phyloP scores from a whole-genome alignment of 2,888 invertebrate species.

The Tenthredo scrophulariae region DNA sequence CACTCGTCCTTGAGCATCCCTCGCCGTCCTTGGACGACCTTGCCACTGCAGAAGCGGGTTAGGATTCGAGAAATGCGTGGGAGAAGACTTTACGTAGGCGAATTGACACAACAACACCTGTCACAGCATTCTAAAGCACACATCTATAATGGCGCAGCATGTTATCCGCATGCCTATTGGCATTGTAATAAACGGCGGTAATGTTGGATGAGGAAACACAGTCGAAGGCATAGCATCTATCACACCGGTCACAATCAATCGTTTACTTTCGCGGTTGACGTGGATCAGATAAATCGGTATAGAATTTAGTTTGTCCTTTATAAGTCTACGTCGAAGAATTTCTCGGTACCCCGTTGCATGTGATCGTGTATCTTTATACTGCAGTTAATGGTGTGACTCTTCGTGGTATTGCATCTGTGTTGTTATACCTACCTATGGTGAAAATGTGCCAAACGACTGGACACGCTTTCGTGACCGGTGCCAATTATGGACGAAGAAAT shows the following conservation, averaged over 20 bases:
- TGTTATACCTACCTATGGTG: conserved; percentile 30
- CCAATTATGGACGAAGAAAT: conserved; percentile 53
- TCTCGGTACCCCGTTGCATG: not conserved
- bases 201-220: not conserved
- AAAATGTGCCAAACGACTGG: conserved; percentile 48
- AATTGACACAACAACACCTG: conserved; percentile 27
- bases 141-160: not conserved
- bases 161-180: not conserved
- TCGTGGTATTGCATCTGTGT: not conserved
- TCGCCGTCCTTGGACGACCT: conserved; percentile 18
- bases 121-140: not conserved
- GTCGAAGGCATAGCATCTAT: not conserved
- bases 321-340: no score
- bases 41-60: not conserved
- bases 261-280: conserved; percentile 6
- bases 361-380: not conserved
- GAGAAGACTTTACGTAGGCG: conserved; percentile 18
- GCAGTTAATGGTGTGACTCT: not conserved
- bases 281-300: not conserved
- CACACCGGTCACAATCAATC: not conserved
- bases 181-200: not conserved
- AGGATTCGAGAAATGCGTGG: not conserved
- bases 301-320: not conserved
- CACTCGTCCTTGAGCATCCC: conserved; percentile 3
- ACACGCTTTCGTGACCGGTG: conserved; percentile 55